A percentile compares a stretch with the other conserved stretches of the same genome.
Evolutionary conservation across 2,888 invertebrate species (phyloP).

Genomic region (Drosophila melanosoma): DNA sequence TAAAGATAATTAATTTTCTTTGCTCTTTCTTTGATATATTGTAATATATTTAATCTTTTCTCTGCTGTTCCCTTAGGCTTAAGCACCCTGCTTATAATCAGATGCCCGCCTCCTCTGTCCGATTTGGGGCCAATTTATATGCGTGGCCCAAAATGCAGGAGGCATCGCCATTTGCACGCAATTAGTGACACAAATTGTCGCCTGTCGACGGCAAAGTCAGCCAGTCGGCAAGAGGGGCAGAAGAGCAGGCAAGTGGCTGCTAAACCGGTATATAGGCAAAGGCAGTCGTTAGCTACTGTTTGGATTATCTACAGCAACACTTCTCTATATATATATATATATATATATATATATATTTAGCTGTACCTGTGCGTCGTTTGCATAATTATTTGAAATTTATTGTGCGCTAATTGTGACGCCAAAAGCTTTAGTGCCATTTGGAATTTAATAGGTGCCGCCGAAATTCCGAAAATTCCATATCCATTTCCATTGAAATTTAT

Average conservation of each 20-base stretch:
- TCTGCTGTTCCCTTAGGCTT: neutral
- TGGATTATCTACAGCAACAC: conserved; percentile 34
- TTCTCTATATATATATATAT: conserved; percentile 13
- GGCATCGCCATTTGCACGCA: conserved; percentile 82
- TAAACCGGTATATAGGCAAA: conserved; percentile 1
- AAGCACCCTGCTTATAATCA: conserved; percentile 14
- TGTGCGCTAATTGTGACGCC: conserved; percentile 71
- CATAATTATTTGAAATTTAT: conserved; percentile 72
- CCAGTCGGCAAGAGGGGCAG: neutral
- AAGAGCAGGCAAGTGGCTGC: neutral
- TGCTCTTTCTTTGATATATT: no score
- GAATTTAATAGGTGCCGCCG: conserved; percentile 57
- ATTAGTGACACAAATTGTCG: conserved; percentile 84
- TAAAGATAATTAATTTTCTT: neutral
- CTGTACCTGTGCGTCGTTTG: conserved; percentile 40
- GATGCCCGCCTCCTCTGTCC: conserved; percentile 33
- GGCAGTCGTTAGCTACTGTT: conserved; percentile 34
- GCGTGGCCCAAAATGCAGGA: conserved; percentile 73
- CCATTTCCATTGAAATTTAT: neutral
- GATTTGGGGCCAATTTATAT: conserved; percentile 63
- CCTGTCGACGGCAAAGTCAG: conserved; percentile 24
- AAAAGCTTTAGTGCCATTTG: conserved; percentile 31
- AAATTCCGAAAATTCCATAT: conserved; percentile 18
- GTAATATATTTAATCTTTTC: neutral
- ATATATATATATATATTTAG: conserved; percentile 10